These are phyloP conservation scores for Syngnathus scovelli DNA, from an alignment of 2,113 vertebrate genomes.

Conservation along the genomic window DNA sequence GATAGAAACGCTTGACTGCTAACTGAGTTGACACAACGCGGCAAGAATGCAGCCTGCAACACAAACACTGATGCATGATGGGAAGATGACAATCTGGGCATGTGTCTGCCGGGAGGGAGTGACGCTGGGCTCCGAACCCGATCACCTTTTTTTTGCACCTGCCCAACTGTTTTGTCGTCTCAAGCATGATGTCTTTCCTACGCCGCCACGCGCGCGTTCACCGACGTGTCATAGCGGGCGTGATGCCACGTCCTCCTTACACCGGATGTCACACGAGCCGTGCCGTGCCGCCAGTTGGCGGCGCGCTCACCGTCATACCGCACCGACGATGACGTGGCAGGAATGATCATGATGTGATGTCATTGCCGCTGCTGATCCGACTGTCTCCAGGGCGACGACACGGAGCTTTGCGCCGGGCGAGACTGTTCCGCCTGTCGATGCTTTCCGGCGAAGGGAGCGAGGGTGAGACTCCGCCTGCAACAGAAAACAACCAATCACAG, in stretches of 20 bases:
- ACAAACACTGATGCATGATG: slow-evolving; percentile 54
- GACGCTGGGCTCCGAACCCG: too few species aligned
- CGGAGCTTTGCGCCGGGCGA: slow-evolving; percentile 68
- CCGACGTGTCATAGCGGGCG: too few species aligned
- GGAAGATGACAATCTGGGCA: background rate
- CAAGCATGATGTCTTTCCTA: background rate
- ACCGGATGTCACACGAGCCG: too few species aligned
- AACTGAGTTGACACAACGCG: slow-evolving; percentile 57
- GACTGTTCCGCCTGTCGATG: slow-evolving; percentile 77
- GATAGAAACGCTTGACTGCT: slow-evolving; percentile 54
- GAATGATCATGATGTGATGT: background rate
- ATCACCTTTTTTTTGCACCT: too few species aligned
- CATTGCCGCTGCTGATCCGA: background rate
- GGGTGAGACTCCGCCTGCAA: slow-evolving; percentile 61
- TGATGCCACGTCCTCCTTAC: too few species aligned
- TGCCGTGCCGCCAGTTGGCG: too few species aligned
- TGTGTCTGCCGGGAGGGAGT: slow-evolving; percentile 2
- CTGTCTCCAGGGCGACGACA: slow-evolving; percentile 52
- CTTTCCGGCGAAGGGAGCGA: slow-evolving; percentile 78
- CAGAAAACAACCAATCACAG: slow-evolving; percentile 12
- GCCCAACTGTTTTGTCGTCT: too few species aligned
- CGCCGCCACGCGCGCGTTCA: too few species aligned
- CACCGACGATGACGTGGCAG: too few species aligned
- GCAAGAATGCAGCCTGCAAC: slow-evolving; percentile 54
- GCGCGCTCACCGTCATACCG: too few species aligned